A percentile compares a stretch with the other conserved stretches of the same genome.
These are phyloP conservation scores for Callosobruchus maculatus DNA, from an alignment of 2,888 invertebrate species.

Conservation along the genomic window DNA sequence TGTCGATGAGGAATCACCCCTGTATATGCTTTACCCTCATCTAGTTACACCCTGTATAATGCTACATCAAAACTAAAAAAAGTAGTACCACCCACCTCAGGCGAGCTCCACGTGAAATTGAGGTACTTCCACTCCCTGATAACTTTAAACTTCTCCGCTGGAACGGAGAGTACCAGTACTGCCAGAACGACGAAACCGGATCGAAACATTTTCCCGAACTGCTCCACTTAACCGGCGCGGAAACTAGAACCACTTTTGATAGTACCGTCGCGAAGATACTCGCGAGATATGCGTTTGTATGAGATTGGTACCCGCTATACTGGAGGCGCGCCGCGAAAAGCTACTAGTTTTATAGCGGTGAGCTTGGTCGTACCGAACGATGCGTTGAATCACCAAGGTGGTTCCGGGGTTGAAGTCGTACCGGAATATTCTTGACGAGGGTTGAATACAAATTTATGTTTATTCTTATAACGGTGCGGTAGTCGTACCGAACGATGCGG, in stretches of 20 bases:
- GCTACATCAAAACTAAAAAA: neutral
- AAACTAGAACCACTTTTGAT: neutral
- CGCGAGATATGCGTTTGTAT: neutral
- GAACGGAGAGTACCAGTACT: constrained; percentile 8
- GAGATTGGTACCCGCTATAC: neutral
- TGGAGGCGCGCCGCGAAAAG: constrained; percentile 1
- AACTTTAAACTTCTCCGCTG: constrained; percentile 54
- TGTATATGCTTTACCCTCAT: too few relatives aligned
- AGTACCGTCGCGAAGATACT: neutral
- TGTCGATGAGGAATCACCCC: too few relatives aligned
- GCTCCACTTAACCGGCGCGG: neutral
- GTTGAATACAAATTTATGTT: too few relatives aligned
- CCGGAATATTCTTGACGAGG: neutral
- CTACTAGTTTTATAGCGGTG: constrained; percentile 1
- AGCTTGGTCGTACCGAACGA: neutral
- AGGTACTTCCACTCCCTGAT: constrained; percentile 71
- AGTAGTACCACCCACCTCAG: neutral
- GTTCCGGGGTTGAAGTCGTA: neutral
- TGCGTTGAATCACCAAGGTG: neutral
- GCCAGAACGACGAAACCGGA: constrained; percentile 6
- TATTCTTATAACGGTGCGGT: too few relatives aligned
- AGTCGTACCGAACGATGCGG: neutral
- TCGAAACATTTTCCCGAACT: neutral
- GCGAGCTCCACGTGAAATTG: constrained; percentile 60
- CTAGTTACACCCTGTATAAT: too few relatives aligned